These are phyloP conservation scores for Clarias pachynema DNA, from an alignment of 2,797 vertebrate genomes.

Conservation along the genomic window DNA sequence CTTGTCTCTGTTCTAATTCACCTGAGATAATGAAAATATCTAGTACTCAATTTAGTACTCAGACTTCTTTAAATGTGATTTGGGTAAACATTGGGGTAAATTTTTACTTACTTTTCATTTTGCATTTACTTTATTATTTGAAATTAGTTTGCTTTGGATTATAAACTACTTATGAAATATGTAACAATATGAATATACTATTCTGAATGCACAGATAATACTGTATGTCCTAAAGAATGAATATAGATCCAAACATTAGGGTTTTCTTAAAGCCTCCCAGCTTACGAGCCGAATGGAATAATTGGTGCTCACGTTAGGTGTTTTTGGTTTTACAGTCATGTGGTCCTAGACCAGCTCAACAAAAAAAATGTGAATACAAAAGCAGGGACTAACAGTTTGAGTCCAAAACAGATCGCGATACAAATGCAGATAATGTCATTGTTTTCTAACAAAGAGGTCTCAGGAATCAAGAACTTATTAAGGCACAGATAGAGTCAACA, in stretches of 20 bases:
- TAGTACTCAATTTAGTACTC: not conserved
- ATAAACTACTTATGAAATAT: not conserved
- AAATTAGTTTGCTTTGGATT: not conserved
- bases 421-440: not conserved
- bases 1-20: not conserved
- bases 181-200: constrained; percentile 1
- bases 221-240: not conserved
- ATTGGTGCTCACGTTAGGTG: not conserved
- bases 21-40: not conserved
- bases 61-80: not conserved
- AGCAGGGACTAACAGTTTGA: not conserved
- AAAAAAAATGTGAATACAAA: not conserved
- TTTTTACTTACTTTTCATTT: not conserved
- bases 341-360: not conserved
- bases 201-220: not conserved
- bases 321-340: not conserved
- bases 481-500: not conserved
- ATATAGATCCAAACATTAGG: not conserved
- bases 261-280: not conserved
- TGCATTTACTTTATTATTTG: not conserved
- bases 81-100: not conserved
- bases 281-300: not conserved
- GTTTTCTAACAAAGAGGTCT: not conserved
- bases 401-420: not conserved
- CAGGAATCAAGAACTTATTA: not conserved